A percentile compares a stretch with the other conserved stretches of the same genome.
phyloP scores from a whole-genome alignment of 2,113 vertebrate genomes.

The Climacteris rufus region DNA sequence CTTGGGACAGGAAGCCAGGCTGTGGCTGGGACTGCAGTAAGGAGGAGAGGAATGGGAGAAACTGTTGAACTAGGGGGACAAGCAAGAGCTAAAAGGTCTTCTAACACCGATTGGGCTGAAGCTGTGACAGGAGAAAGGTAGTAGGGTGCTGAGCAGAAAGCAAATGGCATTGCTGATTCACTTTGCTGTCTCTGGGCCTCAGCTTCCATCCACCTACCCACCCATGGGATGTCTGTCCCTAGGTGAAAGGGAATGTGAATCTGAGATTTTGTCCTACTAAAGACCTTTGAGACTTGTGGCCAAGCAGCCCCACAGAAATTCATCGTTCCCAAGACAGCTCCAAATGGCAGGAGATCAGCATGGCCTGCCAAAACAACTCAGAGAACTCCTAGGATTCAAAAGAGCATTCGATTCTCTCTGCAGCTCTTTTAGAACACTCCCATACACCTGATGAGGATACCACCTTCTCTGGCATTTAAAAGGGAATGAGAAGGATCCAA shows the following conservation, averaged over 20 bases:
- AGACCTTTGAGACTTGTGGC: neutral
- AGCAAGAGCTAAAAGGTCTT: neutral
- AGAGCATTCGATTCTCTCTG: neutral
- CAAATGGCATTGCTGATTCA: fast-evolving
- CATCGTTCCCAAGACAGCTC: neutral
- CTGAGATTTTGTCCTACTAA: neutral
- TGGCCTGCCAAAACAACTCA: neutral
- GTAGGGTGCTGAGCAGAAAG: neutral
- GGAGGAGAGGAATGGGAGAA: neutral
- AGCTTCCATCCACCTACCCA: neutral
- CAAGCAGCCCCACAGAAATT: neutral
- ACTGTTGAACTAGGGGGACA: neutral
- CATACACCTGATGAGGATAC: neutral
- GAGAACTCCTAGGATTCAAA: neutral
- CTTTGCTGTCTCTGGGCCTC: neutral
- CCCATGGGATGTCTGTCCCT: neutral
- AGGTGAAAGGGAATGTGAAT: neutral
- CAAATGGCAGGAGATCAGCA: neutral
- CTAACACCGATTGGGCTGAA: neutral
- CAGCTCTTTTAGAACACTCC: neutral
- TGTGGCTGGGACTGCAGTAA: neutral
- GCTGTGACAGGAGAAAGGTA: neutral
- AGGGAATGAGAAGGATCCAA: neutral
- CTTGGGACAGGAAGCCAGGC: neutral
- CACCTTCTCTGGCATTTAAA: neutral